Evolutionary conservation across 2,113 vertebrate species (phyloP).

Genomic region (Charadrius vociferus): DNA sequence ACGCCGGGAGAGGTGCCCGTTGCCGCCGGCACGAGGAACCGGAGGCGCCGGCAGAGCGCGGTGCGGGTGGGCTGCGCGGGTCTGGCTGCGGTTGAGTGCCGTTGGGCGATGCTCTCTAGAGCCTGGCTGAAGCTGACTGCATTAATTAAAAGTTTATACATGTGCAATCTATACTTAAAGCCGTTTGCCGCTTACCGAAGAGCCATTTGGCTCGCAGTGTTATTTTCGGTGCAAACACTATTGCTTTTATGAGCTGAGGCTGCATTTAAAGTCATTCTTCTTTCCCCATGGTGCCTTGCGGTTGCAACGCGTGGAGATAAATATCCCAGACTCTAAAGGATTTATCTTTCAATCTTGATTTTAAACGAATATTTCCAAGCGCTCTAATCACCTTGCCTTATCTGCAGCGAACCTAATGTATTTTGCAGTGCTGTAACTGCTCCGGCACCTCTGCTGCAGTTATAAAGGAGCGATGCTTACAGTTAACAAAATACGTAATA

Average conservation of each 20-base stretch:
- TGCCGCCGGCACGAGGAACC: neutral
- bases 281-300: neutral
- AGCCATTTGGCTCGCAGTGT: neutral
- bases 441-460: neutral
- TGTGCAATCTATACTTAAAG: neutral
- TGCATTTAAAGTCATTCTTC: neutral
- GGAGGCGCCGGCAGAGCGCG: too few species aligned
- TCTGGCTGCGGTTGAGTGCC: neutral
- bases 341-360: constrained; percentile 49
- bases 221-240: neutral
- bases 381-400: neutral
- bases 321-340: neutral
- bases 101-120: neutral
- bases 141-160: neutral
- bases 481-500: neutral
- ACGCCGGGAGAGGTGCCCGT: neutral
- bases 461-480: neutral
- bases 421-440: neutral
- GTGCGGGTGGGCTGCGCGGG: neutral
- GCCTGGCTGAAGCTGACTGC: neutral
- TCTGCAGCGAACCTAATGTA: neutral
- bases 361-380: constrained; percentile 30
- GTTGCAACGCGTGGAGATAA: neutral
- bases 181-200: constrained; percentile 3
- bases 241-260: neutral